These are phyloP conservation scores for Neogobius melanostomus DNA, from an alignment of 2,113 vertebrate genomes.

Conservation along the genomic window DNA sequence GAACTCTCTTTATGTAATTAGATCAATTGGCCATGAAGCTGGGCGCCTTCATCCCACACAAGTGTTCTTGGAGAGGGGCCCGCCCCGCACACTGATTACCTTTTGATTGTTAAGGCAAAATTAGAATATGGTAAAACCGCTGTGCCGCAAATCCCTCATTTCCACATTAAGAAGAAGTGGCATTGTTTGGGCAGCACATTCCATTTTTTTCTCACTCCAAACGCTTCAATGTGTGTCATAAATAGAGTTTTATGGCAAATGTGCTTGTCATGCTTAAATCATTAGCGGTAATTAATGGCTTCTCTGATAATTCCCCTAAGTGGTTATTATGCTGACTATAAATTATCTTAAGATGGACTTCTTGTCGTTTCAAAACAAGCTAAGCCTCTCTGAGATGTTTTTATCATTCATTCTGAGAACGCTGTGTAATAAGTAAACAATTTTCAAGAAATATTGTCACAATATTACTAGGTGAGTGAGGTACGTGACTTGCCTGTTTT, in stretches of 20 bases:
- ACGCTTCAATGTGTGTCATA: conserved; percentile 72
- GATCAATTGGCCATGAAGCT: conserved; percentile 82
- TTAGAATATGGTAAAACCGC: conserved; percentile 39
- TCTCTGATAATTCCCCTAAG: conserved; percentile 77
- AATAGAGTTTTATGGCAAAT: conserved; percentile 81
- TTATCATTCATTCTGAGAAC: conserved; percentile 8
- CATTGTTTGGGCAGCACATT: conserved; percentile 59
- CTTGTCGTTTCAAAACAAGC: conserved; percentile 47
- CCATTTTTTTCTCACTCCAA: conserved; percentile 42
- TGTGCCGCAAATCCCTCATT: conserved; percentile 62
- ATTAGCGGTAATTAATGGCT: conserved; percentile 77
- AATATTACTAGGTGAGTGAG: not conserved
- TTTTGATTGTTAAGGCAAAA: conserved; percentile 71
- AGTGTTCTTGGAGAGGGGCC: conserved; percentile 68
- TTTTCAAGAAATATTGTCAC: not conserved
- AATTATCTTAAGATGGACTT: conserved; percentile 69
- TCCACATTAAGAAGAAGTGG: conserved; percentile 68
- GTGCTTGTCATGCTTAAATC: conserved; percentile 74
- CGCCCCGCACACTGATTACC: conserved; percentile 75
- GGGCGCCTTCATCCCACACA: conserved; percentile 67
- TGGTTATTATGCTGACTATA: conserved; percentile 69
- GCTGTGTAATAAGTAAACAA: not conserved
- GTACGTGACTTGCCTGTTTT: not conserved
- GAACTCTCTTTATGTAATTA: conserved; percentile 76
- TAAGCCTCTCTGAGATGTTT: conserved; percentile 28